Conservation (phyloP, 2,888 invertebrate genomes). For the Gasteruption jaculator region DNA sequence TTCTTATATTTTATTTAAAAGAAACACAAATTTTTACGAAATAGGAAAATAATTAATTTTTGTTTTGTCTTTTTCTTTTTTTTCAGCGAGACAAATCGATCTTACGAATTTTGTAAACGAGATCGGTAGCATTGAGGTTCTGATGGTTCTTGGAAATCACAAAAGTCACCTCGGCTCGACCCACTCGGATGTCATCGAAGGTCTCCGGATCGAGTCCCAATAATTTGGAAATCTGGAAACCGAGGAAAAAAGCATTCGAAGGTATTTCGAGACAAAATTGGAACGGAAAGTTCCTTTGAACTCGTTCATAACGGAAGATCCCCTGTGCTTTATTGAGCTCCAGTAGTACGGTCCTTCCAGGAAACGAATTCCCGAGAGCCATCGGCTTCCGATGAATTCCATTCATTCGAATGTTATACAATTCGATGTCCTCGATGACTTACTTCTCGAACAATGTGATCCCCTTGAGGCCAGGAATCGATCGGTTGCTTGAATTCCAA, state of each 20-base stretch:
- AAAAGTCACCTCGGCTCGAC: conserved; percentile 73
- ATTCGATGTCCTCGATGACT: no score
- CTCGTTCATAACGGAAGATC: no score
- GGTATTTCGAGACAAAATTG: conserved; percentile 11
- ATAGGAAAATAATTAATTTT: no score
- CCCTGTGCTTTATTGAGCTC: no score
- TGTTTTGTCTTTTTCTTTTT: background rate
- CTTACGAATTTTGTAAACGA: conserved; percentile 65
- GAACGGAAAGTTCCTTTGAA: no score
- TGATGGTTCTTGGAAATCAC: conserved; percentile 65
- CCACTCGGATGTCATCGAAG: conserved; percentile 66
- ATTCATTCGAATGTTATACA: no score
- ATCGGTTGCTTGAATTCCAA: conserved; percentile 65
- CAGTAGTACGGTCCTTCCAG: no score
- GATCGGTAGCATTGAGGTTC: conserved; percentile 64
- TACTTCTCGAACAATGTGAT: conserved; percentile 60
- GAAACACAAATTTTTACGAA: no score
- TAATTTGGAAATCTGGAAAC: conserved; percentile 57
- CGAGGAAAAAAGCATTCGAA: no score
- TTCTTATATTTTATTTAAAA: no score
- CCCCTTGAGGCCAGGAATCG: conserved; percentile 69
- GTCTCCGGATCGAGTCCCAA: conserved; percentile 63
- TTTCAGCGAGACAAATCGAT: background rate
- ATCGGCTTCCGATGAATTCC: no score
- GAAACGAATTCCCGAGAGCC: no score